Evolutionary conservation across 1,140 invertebrate species (phyloP), one percentile per base, ranked within the genome.

Genomic region (Drosophila navojoa): DNA sequence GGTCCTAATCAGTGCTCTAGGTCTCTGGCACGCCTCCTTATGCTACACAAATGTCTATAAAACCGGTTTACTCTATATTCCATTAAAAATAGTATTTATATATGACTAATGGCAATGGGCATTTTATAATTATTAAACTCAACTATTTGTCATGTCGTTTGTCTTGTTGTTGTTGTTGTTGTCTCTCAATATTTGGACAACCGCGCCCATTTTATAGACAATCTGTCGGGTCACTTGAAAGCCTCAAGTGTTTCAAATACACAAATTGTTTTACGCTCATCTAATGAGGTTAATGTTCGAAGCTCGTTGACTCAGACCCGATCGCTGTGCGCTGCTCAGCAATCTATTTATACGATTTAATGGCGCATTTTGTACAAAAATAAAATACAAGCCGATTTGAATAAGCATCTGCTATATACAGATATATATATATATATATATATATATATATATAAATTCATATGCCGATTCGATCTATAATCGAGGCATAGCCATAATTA

Each of bases 221-320:
- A 57, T 69, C 32, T 61, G 57, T 55, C 57, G 72, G 80, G 80
- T 25, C 57, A 70, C 60, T 63, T 61, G 38, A 76, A 68, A 79
- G 57, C 27, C 38, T 53, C 35, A n/a, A 38, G 67, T 40, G 47
- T 54, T 15, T 50, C 22, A 62, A 52, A 64, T 61, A 66, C 44
- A 44, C 40, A 64, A 64, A 68, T 71, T 76, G 49, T 68, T 68
- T 76, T 79, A 89, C 77, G 76, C 85, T 81, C 66, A 47, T 86
- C 82, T 82, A 87, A 87, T 87, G 79, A 87, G 82, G 82, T 87
- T 87, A 87, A 87, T 89, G 82, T 87, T 87, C 82, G 82, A 89
- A 62, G 72, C 79, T 71, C 59, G 80, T 82, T 87, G 82, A 87
- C 76, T 87, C 82, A 89, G 68, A 71, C 35, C 57, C 63, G 54